Evolutionary conservation across 2,797 vertebrate genomes (phyloP).

Genomic region (Heteromormyrus szaboi): DNA sequence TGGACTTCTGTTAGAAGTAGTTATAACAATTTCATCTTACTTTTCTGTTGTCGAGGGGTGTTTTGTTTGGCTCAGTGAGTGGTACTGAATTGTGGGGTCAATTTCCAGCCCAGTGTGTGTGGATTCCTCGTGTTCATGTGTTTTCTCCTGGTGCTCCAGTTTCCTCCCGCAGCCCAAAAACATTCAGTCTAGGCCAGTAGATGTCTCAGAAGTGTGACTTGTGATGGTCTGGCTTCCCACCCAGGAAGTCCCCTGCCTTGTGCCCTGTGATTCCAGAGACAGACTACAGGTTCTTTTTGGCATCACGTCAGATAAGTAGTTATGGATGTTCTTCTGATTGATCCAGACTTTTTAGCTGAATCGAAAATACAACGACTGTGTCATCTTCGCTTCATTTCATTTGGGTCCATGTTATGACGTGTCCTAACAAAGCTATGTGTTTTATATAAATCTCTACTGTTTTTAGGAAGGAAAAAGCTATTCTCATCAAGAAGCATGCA

Average conservation of each 20-base stretch:
- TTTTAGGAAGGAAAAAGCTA: neutral
- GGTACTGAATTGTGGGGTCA: neutral
- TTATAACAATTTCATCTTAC: neutral
- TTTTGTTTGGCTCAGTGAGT: neutral
- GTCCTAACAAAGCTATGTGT: neutral
- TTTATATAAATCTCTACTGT: neutral
- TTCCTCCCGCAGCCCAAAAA: neutral
- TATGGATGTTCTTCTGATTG: neutral
- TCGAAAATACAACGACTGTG: neutral
- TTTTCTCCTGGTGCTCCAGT: neutral
- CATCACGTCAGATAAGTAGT: neutral
- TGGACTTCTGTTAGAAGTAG: neutral
- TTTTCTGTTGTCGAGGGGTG: neutral
- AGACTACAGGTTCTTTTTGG: neutral
- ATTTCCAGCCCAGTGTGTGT: neutral
- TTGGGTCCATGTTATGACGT: neutral
- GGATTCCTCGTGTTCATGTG: neutral
- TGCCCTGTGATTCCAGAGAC: neutral
- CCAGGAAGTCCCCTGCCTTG: neutral
- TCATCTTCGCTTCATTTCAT: neutral
- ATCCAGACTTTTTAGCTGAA: neutral
- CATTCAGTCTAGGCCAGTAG: neutral
- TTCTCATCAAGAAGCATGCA: neutral
- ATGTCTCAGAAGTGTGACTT: neutral
- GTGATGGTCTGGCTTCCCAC: neutral